These are phyloP conservation scores for Euspilapteryx auroguttella DNA, from an alignment of 2,888 invertebrate species.

Conservation along the genomic window DNA sequence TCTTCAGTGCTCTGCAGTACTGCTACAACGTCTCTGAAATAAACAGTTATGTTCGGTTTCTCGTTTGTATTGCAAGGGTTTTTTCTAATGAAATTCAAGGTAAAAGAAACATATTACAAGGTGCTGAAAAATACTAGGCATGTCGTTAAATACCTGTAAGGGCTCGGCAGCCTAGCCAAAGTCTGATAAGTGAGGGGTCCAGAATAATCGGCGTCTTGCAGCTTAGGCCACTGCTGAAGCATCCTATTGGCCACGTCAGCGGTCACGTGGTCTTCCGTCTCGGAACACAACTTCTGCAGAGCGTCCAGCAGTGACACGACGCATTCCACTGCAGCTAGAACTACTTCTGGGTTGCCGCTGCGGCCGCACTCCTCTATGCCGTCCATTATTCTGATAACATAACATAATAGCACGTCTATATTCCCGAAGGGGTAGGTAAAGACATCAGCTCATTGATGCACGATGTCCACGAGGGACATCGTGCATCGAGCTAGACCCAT, in stretches of 20 bases:
- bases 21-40: slow-evolving; percentile 68
- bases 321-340: slow-evolving; percentile 81
- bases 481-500: too few species aligned
- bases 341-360: slow-evolving; percentile 72
- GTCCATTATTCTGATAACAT: slow-evolving; percentile 73
- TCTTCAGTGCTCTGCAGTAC: slow-evolving; percentile 69
- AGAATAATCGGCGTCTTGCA: slow-evolving; percentile 78
- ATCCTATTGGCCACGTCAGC: slow-evolving; percentile 47
- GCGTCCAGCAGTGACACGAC: slow-evolving; percentile 82
- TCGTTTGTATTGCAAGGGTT: too few species aligned
- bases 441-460: background rate
- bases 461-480: too few species aligned
- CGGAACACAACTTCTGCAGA: slow-evolving; percentile 80
- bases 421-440: background rate
- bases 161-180: slow-evolving; percentile 79
- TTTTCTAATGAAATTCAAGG: too few species aligned
- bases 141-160: slow-evolving; percentile 67
- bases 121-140: background rate
- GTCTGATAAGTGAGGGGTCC: slow-evolving; percentile 86
- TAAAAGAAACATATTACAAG: background rate
- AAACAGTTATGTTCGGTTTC: too few species aligned
- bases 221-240: slow-evolving; percentile 65
- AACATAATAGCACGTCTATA: background rate
- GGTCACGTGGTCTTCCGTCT: slow-evolving; percentile 47
- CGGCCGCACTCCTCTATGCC: slow-evolving; percentile 92